Evolutionary conservation across 2,113 vertebrate species (phyloP), one percentile per base, ranked within the genome.

Genomic region (Oncorhynchus mykiss): DNA sequence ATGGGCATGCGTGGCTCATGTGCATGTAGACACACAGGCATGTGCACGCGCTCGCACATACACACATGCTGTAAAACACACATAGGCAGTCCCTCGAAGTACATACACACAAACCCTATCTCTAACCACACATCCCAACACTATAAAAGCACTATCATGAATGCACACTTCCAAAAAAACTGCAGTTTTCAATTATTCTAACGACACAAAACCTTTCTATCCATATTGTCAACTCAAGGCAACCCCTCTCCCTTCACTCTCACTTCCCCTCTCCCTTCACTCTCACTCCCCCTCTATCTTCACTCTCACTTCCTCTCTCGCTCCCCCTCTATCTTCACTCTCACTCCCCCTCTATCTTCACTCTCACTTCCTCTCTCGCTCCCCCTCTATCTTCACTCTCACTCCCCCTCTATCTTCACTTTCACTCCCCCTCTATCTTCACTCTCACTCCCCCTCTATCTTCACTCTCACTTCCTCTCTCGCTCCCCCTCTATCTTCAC

Each of bases 361-460:
- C 31, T 31, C 4, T 31, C 29, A 5, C 29, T 31, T 1, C 59
- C 20, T 1, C 18, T n/a, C 1, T 27, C 31, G 6, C 5, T 34
- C 1, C 5, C 4, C 4, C 29, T 29, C 0, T 0, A 0, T 0
- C 29, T 1, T 24, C 22, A 24, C 18, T n/a, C 1, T 27, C 31
- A 34, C 5, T 34, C 1, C 5, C 4, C 4, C 29, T 29, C 0
- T 0, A 0, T 0, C 29, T 29, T 29, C 29, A 29, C 4, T 29
- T 0, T 29, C 4, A 29, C 29, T 4, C 0, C 4, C 29, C 4
- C 29, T 27, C 2, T 27, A 2, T 2, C 27, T 29, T 29, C 29
- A 29, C 29, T 29, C 0, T 29, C 29, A 29, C 29, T 29, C 3
- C 29, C 29, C 3, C 29, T 29, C 29, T 29, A 0, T 0, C 3